Evolutionary conservation across 2,113 vertebrate species (phyloP).

Genomic region (Takifugu flavidus): DNA sequence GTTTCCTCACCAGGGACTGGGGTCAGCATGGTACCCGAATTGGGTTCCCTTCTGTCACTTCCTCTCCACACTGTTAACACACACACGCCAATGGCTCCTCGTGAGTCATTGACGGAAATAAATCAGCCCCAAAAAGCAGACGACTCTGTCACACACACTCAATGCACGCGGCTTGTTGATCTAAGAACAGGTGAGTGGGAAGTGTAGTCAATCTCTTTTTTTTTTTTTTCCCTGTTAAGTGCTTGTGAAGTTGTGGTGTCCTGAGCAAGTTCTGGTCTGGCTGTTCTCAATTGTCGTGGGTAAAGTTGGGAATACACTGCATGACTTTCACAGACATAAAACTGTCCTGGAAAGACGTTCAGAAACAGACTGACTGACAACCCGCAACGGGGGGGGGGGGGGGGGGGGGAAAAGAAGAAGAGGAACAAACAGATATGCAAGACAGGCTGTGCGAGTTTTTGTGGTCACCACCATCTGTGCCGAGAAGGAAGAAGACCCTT

Average conservation of each 20-base stretch:
- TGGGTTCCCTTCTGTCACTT: constrained; percentile 72
- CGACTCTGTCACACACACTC: constrained; percentile 30
- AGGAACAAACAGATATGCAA: too few relatives aligned
- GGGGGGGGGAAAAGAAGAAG: too few relatives aligned
- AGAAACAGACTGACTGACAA: too few relatives aligned
- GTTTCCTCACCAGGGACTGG: constrained; percentile 48
- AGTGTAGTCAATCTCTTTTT: constrained; percentile 43
- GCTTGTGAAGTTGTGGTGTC: constrained; percentile 61
- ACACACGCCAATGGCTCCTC: constrained; percentile 69
- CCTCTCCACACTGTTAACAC: constrained; percentile 60
- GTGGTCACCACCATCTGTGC: too few relatives aligned
- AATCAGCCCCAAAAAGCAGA: constrained; percentile 50
- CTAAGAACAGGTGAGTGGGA: constrained; percentile 61
- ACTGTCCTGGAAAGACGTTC: too few relatives aligned
- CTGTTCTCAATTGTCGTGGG: constrained; percentile 32
- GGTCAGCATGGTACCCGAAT: constrained; percentile 78
- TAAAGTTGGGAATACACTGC: too few relatives aligned
- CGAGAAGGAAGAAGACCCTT: too few relatives aligned
- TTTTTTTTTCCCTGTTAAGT: constrained; percentile 54
- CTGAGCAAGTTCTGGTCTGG: constrained; percentile 42
- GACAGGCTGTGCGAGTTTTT: too few relatives aligned
- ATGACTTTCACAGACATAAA: too few relatives aligned
- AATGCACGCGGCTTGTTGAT: constrained; percentile 59
- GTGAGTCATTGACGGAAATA: constrained; percentile 70
- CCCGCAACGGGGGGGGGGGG: too few relatives aligned